Percentiles rank a stretch among this genome's conserved stretches.
phyloP scores from a whole-genome alignment of 2,888 invertebrate genomes.

The Rhamnusium bicolor region DNA sequence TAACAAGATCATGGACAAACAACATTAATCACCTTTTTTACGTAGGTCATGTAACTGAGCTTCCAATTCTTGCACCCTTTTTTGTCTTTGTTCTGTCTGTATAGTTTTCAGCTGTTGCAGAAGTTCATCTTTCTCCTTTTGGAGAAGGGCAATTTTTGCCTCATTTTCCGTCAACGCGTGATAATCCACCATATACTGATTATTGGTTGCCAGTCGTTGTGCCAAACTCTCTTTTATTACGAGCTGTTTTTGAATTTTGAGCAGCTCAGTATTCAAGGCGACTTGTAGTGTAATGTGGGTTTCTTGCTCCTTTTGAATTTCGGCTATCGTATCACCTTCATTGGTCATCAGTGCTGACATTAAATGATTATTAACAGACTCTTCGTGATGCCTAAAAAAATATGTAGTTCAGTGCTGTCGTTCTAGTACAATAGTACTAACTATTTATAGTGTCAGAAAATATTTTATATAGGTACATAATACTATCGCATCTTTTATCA shows the following conservation, averaged over 20 bases:
- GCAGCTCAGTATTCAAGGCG: conserved; percentile 78
- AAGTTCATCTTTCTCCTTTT: conserved; percentile 84
- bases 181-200: conserved; percentile 70
- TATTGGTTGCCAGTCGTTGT: conserved; percentile 77
- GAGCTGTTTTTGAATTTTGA: conserved; percentile 81
- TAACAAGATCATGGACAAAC: background rate
- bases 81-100: conserved; percentile 84
- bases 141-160: conserved; percentile 78
- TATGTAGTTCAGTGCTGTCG: too few species aligned
- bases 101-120: conserved; percentile 77
- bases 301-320: conserved; percentile 77
- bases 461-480: too few species aligned
- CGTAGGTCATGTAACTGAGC: conserved; percentile 81
- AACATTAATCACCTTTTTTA: conserved; percentile 72
- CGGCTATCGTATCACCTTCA: conserved; percentile 62
- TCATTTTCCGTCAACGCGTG: conserved; percentile 77
- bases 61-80: conserved; percentile 85
- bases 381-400: conserved; percentile 51
- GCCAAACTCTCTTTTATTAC: conserved; percentile 79
- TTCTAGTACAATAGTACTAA: too few species aligned
- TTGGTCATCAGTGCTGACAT: conserved; percentile 13
- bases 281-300: conserved; percentile 81
- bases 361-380: conserved; percentile 46
- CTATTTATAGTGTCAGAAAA: too few species aligned
- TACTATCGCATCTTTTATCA: too few species aligned